Percentiles rank a stretch among this genome's conserved stretches.
phyloP scores from a whole-genome alignment of 2,797 vertebrate species.

The Denticeps clupeoides region DNA sequence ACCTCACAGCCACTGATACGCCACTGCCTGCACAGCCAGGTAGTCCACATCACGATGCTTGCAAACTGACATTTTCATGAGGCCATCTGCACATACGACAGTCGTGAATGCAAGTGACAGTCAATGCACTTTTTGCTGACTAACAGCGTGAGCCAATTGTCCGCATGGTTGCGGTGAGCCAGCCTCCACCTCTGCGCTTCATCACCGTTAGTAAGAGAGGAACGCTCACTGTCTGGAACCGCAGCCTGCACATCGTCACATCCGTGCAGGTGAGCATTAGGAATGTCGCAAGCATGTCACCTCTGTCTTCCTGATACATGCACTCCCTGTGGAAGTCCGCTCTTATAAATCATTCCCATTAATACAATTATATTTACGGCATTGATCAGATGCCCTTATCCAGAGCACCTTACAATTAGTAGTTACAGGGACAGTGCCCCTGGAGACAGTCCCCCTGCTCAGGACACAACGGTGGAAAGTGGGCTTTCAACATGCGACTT shows the following conservation, averaged over 20 bases:
- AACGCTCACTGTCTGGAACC: constrained; percentile 41
- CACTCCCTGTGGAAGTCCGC: no score
- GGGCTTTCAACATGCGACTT: no score
- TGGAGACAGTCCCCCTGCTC: no score
- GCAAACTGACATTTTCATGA: no score
- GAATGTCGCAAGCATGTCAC: background rate
- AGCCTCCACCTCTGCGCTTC: constrained; percentile 34
- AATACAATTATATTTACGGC: no score
- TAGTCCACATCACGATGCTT: background rate
- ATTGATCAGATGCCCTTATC: no score
- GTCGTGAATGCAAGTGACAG: no score
- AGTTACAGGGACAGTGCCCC: no score
- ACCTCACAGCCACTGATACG: constrained; percentile 30
- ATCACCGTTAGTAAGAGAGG: constrained; percentile 45
- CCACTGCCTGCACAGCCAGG: constrained; percentile 46
- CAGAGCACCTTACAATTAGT: no score
- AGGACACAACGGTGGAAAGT: no score
- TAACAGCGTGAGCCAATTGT: constrained; percentile 41
- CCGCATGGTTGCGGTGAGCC: constrained; percentile 32
- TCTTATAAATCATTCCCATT: no score
- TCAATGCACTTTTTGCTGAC: background rate
- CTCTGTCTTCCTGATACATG: background rate
- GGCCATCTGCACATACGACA: no score
- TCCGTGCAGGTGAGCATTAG: constrained; percentile 33
- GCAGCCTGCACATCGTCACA: constrained; percentile 36